phyloP scores from a whole-genome alignment of 2,113 vertebrate genomes.

The Ammodytes dubius region DNA sequence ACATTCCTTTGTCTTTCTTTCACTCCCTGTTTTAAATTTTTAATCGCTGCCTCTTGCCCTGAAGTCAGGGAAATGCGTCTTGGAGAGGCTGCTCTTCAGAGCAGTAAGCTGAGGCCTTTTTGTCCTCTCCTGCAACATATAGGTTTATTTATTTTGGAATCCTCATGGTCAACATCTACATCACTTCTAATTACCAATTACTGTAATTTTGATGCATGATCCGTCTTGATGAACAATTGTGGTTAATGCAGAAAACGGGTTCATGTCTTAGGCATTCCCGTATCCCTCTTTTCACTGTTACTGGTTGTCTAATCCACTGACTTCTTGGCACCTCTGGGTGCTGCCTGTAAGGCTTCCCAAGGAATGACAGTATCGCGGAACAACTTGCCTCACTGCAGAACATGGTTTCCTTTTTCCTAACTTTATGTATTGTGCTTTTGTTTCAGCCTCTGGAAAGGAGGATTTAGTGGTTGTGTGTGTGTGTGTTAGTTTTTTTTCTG shows the following conservation, averaged over 20 bases:
- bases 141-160: background rate
- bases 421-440: constrained; percentile 36
- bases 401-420: constrained; percentile 43
- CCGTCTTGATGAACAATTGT: background rate
- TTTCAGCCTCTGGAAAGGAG: constrained; percentile 40
- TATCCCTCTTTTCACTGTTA: background rate
- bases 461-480: constrained; percentile 17
- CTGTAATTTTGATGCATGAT: background rate
- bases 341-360: constrained; percentile 16
- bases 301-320: constrained; percentile 10
- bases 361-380: constrained; percentile 47
- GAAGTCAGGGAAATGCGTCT: constrained; percentile 2
- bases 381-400: constrained; percentile 38
- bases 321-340: constrained; percentile 33
- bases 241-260: constrained; percentile 1
- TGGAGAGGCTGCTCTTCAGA: background rate
- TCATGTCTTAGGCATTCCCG: background rate
- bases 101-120: background rate
- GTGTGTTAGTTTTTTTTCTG: constrained; percentile 2
- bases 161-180: background rate
- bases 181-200: background rate
- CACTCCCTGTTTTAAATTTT: constrained; percentile 44
- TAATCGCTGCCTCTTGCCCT: constrained; percentile 18
- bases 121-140: background rate
- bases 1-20: constrained; percentile 22